Conservation (phyloP, 2,888 invertebrate species). For the Brenthis daphne region DNA sequence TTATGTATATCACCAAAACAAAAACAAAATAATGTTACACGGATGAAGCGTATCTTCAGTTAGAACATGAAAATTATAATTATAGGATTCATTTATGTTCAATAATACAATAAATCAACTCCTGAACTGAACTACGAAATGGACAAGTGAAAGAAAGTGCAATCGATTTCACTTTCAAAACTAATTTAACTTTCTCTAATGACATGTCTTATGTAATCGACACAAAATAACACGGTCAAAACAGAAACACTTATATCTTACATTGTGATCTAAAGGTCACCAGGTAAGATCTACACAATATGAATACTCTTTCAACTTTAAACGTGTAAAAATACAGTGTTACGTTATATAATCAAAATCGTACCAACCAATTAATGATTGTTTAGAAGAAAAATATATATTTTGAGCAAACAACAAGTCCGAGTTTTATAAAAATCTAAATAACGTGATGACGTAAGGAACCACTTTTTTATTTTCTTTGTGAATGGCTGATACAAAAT, state of each 20-base stretch:
- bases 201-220: conserved; percentile 79
- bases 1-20: too few relatives aligned
- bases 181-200: conserved; percentile 82
- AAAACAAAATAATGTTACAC: too few relatives aligned
- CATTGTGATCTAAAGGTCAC: conserved; percentile 64
- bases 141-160: conserved; percentile 79
- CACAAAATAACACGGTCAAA: conserved; percentile 75
- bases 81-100: conserved; percentile 42
- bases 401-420: neutral
- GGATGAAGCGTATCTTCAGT: too few relatives aligned
- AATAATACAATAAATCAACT: conserved; percentile 56
- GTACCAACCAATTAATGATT: neutral
- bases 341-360: neutral
- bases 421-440: neutral
- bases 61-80: neutral
- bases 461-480: conserved; percentile 7
- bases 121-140: conserved; percentile 65
- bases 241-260: conserved; percentile 69
- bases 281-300: conserved; percentile 28
- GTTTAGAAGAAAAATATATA: too few relatives aligned
- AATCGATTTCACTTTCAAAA: conserved; percentile 83
- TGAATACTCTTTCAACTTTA: neutral
- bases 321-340: neutral
- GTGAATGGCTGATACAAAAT: conserved; percentile 31
- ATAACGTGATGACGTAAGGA: conserved; percentile 1